phyloP scores from a whole-genome alignment of 2,113 vertebrate genomes.

The Sphyrna mokarran region DNA sequence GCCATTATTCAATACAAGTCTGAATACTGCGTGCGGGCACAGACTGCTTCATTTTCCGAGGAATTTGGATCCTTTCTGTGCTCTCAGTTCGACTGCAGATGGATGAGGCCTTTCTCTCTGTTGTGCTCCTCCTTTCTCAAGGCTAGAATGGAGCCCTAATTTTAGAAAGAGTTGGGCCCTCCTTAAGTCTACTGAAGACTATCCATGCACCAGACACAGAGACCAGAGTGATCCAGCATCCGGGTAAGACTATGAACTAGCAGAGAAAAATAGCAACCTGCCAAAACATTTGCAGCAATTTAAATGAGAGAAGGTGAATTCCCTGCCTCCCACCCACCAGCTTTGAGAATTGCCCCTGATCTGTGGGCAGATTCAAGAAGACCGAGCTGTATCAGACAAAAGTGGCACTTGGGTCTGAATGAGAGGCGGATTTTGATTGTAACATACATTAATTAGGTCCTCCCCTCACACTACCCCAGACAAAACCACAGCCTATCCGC shows the following conservation, averaged over 20 bases:
- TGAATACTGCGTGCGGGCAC: too few species aligned
- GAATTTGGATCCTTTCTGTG: not conserved
- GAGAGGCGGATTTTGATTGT: not conserved
- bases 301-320: not conserved
- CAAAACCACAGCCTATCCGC: not conserved
- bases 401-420: not conserved
- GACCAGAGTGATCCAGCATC: not conserved
- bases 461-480: not conserved
- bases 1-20: not conserved
- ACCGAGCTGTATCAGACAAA: not conserved
- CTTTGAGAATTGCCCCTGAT: not conserved
- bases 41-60: not conserved
- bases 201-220: not conserved
- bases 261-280: not conserved
- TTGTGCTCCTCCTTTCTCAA: not conserved
- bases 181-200: not conserved
- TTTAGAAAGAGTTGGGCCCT: not conserved
- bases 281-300: not conserved
- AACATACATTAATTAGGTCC: not conserved
- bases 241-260: not conserved
- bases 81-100: not conserved
- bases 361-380: not conserved
- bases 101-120: not conserved
- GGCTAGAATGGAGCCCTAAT: not conserved
- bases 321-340: not conserved